Percentiles rank a stretch among this genome's conserved stretches.
These are phyloP conservation scores for Aplysina aerophoba DNA, from an alignment of 37 sponge, comb jelly and placozoan genomes.

Conservation along the genomic window DNA sequence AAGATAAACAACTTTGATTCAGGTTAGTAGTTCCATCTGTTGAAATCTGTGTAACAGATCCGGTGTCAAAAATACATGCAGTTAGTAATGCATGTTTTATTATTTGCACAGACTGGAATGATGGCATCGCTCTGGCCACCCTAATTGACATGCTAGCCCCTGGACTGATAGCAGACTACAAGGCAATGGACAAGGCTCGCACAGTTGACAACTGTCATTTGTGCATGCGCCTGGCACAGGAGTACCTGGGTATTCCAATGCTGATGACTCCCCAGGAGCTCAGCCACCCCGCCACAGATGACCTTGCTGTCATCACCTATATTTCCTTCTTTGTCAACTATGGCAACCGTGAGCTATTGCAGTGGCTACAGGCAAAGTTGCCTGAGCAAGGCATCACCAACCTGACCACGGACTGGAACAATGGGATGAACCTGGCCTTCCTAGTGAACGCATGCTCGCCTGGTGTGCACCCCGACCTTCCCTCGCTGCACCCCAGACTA, in stretches of 20 bases:
- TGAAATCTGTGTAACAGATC: neutral
- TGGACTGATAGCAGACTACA: constrained; percentile 77
- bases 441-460: constrained; percentile 77
- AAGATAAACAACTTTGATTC: constrained; percentile 86
- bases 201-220: constrained; percentile 75
- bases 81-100: neutral
- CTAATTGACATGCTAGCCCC: constrained; percentile 80
- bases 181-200: constrained; percentile 52
- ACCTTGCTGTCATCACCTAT: constrained; percentile 90
- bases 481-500: constrained; percentile 22
- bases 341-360: constrained; percentile 60
- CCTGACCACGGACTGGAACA: constrained; percentile 89
- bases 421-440: constrained; percentile 73
- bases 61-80: neutral
- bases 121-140: constrained; percentile 84
- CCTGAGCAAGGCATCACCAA: constrained; percentile 76
- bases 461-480: constrained; percentile 62
- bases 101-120: constrained; percentile 78
- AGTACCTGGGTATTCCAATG: constrained; percentile 70
- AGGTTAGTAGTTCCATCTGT: neutral
- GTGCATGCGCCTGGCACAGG: constrained; percentile 81
- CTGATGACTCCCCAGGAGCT: constrained; percentile 78
- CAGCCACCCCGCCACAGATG: constrained; percentile 69
- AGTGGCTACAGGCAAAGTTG: constrained; percentile 74
- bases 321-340: constrained; percentile 64